A percentile compares a stretch with the other conserved stretches of the same genome.
phyloP scores from a whole-genome alignment of 1,140 invertebrate species.

The Nebria ingens region DNA sequence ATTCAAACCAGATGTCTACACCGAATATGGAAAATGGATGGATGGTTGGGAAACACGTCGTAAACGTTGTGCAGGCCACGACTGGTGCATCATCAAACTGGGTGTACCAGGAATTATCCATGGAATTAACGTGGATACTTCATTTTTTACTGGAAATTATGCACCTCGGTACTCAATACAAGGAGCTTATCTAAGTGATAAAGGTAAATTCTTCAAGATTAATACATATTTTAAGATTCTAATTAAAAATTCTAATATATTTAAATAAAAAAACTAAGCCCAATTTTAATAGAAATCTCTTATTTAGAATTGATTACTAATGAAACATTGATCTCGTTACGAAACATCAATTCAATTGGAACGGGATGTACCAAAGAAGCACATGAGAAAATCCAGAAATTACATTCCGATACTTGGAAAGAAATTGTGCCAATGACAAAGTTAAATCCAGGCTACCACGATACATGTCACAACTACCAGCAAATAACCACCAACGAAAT shows the following conservation, averaged over 20 bases:
- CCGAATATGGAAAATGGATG: constrained; percentile 60
- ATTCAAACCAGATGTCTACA: constrained; percentile 48
- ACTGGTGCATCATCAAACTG: constrained; percentile 54
- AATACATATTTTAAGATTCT: not conserved
- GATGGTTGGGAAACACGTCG: constrained; percentile 60
- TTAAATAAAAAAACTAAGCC: not conserved
- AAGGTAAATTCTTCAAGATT: constrained; percentile 34
- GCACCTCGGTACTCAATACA: constrained; percentile 54
- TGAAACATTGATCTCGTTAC: constrained; percentile 38
- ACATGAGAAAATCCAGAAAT: constrained; percentile 34
- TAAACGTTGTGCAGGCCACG: constrained; percentile 49
- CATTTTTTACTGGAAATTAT: constrained; percentile 57
- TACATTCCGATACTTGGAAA: constrained; percentile 47
- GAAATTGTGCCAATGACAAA: constrained; percentile 44
- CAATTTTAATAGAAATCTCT: not conserved
- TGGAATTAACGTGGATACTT: constrained; percentile 52
- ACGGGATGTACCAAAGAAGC: constrained; percentile 39
- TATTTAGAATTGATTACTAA: constrained; percentile 32
- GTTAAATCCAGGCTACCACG: constrained; percentile 44
- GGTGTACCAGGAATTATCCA: constrained; percentile 44
- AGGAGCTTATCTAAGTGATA: constrained; percentile 39
- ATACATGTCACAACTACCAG: constrained; percentile 47
- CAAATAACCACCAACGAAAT: constrained; percentile 35
- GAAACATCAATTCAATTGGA: constrained; percentile 37
- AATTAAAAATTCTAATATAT: constrained; percentile 13